A percentile compares a stretch with the other conserved stretches of the same genome.
phyloP scores from a whole-genome alignment of 1,140 invertebrate species.

The Carcinoscorpius rotundicauda region DNA sequence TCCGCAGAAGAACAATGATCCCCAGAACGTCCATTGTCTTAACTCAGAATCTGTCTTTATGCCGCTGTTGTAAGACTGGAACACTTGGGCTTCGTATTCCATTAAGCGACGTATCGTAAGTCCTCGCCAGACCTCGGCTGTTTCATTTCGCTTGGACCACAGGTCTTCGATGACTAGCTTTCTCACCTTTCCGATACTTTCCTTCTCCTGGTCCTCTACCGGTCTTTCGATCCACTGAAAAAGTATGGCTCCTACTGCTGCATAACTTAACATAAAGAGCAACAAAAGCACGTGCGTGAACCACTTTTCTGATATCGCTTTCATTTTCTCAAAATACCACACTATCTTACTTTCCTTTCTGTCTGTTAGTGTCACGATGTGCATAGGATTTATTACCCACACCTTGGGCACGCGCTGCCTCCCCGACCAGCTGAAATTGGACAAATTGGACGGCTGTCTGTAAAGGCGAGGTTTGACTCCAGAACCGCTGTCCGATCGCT shows the following conservation, averaged over 20 bases:
- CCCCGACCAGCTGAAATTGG: too few species aligned
- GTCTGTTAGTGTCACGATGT: not conserved
- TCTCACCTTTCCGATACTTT: too few species aligned
- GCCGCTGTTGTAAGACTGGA: not conserved
- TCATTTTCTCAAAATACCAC: not conserved
- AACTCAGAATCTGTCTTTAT: not conserved
- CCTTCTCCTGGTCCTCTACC: constrained; percentile 13
- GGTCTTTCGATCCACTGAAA: constrained; percentile 53
- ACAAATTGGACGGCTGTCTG: too few species aligned
- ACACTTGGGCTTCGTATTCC: constrained; percentile 1
- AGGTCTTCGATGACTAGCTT: not conserved
- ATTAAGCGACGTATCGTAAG: not conserved
- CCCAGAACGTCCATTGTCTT: constrained; percentile 20
- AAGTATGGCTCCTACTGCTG: constrained; percentile 55
- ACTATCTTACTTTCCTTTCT: not conserved
- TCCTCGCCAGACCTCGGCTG: not conserved
- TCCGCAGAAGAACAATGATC: constrained; percentile 22
- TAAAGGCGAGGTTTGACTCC: too few species aligned
- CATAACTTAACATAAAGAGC: constrained; percentile 58
- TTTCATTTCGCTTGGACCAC: not conserved
- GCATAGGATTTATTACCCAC: not conserved
- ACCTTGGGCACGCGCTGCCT: too few species aligned
- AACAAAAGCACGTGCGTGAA: constrained; percentile 76
- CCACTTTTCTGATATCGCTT: constrained; percentile 45
- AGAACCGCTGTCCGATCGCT: too few species aligned